Percentiles rank a stretch among this genome's conserved stretches.
Evolutionary conservation across 2,888 invertebrate genomes (phyloP).

Genomic region (Agrochola lychnidis): DNA sequence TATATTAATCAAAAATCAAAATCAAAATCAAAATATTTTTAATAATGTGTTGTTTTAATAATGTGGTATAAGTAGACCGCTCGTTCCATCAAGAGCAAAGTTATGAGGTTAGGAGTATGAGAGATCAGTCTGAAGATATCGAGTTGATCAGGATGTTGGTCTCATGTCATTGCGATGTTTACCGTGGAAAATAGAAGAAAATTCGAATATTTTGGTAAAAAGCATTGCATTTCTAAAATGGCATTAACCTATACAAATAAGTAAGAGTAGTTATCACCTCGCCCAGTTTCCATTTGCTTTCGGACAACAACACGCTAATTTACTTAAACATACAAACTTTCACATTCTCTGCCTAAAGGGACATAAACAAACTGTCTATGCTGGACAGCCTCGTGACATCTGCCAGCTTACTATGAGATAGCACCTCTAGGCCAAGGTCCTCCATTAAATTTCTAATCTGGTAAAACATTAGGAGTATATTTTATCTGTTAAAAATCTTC

Average conservation of each 20-base stretch:
- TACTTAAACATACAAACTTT: constrained; percentile 51
- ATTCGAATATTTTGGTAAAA: neutral
- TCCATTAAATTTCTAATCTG: neutral
- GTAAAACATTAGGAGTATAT: too few species aligned
- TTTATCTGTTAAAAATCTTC: neutral
- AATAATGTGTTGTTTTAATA: too few species aligned
- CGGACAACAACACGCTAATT: constrained; percentile 49
- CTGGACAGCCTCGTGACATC: neutral
- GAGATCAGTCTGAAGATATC: neutral
- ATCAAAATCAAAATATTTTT: too few species aligned
- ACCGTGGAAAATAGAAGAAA: neutral
- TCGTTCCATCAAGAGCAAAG: neutral
- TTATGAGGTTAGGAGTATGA: constrained; percentile 14
- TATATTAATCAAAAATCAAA: too few species aligned
- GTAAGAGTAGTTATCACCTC: constrained; percentile 39
- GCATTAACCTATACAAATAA: constrained; percentile 19
- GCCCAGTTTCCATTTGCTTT: constrained; percentile 46
- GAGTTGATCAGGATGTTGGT: neutral
- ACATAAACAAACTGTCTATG: constrained; percentile 9
- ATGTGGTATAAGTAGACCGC: constrained; percentile 25
- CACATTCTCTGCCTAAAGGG: constrained; percentile 51
- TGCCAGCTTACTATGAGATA: neutral
- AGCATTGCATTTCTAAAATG: neutral
- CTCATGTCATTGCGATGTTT: neutral
- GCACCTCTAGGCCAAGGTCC: neutral